A percentile compares a stretch with the other conserved stretches of the same genome.
phyloP scores from a whole-genome alignment of 1,140 invertebrate genomes.

The Harlomillsia oculata region DNA sequence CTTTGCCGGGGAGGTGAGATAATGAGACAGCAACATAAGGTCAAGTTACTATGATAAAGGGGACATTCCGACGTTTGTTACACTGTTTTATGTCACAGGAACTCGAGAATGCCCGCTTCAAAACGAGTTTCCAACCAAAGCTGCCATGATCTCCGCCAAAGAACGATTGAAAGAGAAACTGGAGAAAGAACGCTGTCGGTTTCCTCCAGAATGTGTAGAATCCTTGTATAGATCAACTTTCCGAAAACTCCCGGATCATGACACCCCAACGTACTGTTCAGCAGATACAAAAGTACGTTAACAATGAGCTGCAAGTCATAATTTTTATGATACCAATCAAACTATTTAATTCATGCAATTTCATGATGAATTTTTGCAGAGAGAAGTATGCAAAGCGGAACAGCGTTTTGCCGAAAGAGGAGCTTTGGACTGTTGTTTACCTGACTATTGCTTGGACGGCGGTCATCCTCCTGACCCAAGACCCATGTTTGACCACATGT shows the following conservation, averaged over 20 bases:
- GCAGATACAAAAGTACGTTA: slow-evolving; percentile 10
- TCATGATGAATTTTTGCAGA: slow-evolving; percentile 11
- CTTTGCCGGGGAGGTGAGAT: slow-evolving; percentile 26
- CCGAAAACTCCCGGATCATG: slow-evolving; percentile 20
- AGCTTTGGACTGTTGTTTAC: slow-evolving; percentile 17
- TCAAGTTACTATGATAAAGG: too few relatives aligned
- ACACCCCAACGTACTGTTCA: slow-evolving; percentile 25
- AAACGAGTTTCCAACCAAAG: slow-evolving; percentile 27
- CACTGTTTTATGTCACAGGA: slow-evolving; percentile 16
- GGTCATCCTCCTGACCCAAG: slow-evolving; percentile 27
- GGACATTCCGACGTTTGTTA: too few relatives aligned
- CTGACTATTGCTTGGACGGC: slow-evolving; percentile 27
- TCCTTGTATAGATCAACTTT: slow-evolving; percentile 24
- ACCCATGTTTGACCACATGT: slow-evolving; percentile 29
- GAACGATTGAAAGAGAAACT: slow-evolving; percentile 24
- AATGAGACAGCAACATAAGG: slow-evolving; percentile 18
- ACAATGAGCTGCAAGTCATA: background rate
- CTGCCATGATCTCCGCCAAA: slow-evolving; percentile 27
- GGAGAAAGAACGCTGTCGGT: slow-evolving; percentile 28
- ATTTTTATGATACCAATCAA: slow-evolving; percentile 1
- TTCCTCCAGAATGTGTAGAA: slow-evolving; percentile 29
- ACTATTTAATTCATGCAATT: slow-evolving; percentile 5
- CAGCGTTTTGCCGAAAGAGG: slow-evolving; percentile 11
- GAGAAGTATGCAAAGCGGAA: slow-evolving; percentile 13
- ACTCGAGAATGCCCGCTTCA: slow-evolving; percentile 32